Evolutionary conservation across 2,888 invertebrate genomes (phyloP).

Genomic region (Odontomyia ornata): DNA sequence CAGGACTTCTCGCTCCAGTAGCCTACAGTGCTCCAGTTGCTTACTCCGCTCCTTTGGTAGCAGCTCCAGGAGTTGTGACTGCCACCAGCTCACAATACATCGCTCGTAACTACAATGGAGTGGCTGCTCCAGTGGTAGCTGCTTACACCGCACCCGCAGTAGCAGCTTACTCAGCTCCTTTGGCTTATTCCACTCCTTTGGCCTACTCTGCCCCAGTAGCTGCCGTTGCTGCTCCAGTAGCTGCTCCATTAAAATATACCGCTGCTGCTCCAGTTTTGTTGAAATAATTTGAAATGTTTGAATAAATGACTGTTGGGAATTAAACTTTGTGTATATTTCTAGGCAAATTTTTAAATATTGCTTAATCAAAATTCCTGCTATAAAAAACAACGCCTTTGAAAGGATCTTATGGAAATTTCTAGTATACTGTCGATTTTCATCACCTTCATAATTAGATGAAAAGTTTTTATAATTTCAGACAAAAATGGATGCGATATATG

Average conservation of each 20-base stretch:
- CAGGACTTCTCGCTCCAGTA: conserved; percentile 51
- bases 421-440: too few relatives aligned
- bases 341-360: too few relatives aligned
- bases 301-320: not conserved
- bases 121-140: conserved; percentile 61
- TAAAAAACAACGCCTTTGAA: too few relatives aligned
- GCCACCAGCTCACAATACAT: conserved; percentile 73
- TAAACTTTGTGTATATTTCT: not conserved
- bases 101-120: conserved; percentile 70
- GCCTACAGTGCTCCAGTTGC: conserved; percentile 50
- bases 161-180: conserved; percentile 28
- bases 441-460: too few relatives aligned
- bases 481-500: too few relatives aligned
- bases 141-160: conserved; percentile 35
- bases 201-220: not conserved
- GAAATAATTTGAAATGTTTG: conserved; percentile 19
- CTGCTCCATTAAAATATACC: conserved; percentile 53
- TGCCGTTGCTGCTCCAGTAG: conserved; percentile 36
- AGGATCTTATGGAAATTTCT: too few relatives aligned
- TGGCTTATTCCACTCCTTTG: conserved; percentile 44
- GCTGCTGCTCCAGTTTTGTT: conserved; percentile 58
- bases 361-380: too few relatives aligned
- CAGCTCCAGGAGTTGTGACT: conserved; percentile 67
- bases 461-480: too few relatives aligned
- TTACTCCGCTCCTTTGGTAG: conserved; percentile 57